phyloP scores from a whole-genome alignment of 1,140 invertebrate genomes.

The Rhizoglyphus robini region DNA sequence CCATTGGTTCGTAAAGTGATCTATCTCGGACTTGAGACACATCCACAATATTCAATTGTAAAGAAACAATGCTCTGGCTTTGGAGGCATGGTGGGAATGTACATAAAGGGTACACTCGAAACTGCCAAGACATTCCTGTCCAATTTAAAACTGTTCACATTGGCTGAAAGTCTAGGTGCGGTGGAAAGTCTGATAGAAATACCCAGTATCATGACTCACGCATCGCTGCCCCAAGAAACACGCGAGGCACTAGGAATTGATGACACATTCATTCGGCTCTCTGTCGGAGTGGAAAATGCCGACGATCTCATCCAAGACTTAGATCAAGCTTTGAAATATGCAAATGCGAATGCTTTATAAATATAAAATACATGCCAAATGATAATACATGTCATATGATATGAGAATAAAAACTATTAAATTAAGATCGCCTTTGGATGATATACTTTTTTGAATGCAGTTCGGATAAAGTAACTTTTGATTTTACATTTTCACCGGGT shows the following conservation, averaged over 20 bases:
- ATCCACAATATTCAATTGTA: conserved; percentile 75
- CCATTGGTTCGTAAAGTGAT: conserved; percentile 61
- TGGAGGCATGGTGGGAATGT: conserved; percentile 85
- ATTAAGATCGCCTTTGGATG: conserved; percentile 53
- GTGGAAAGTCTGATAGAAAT: conserved; percentile 70
- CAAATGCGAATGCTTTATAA: not conserved
- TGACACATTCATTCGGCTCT: conserved; percentile 72
- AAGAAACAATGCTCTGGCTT: conserved; percentile 71
- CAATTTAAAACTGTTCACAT: conserved; percentile 60
- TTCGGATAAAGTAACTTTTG: conserved; percentile 66
- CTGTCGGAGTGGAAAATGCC: conserved; percentile 75
- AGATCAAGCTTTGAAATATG: conserved; percentile 48
- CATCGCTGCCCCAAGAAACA: conserved; percentile 44
- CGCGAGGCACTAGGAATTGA: conserved; percentile 62
- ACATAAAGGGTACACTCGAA: conserved; percentile 60
- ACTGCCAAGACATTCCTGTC: conserved; percentile 62
- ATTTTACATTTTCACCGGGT: conserved; percentile 55
- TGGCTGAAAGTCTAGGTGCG: conserved; percentile 92
- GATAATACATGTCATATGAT: not conserved
- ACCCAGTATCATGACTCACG: conserved; percentile 41
- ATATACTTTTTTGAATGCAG: conserved; percentile 72
- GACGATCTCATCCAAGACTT: conserved; percentile 79
- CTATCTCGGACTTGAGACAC: conserved; percentile 75
- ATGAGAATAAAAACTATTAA: not conserved
- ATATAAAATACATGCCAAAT: not conserved